Evolutionary conservation across 2,113 vertebrate species (phyloP).

Genomic region (Nycticorax nycticorax): DNA sequence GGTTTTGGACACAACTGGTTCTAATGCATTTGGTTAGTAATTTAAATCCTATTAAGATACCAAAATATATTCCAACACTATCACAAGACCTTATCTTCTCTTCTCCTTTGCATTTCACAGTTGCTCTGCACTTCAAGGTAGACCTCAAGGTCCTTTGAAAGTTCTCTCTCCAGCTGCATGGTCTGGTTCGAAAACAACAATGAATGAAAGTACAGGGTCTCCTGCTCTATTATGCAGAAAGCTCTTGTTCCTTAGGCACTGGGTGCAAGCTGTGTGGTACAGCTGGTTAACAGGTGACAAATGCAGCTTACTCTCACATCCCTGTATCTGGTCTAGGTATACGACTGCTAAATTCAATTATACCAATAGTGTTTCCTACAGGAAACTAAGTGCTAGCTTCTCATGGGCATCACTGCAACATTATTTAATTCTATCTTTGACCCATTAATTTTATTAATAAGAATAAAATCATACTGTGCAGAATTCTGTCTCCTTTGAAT

Average conservation of each 20-base stretch:
- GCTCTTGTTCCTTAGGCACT: not conserved
- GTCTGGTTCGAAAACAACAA: not conserved
- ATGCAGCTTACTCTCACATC: not conserved
- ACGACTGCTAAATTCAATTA: not conserved
- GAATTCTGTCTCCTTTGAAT: not conserved
- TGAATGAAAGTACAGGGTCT: not conserved
- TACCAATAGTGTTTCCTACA: not conserved
- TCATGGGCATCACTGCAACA: not conserved
- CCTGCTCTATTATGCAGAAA: not conserved
- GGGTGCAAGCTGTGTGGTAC: not conserved
- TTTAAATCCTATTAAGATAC: not conserved
- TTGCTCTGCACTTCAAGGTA: not conserved
- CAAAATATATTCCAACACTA: not conserved
- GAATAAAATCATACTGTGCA: not conserved
- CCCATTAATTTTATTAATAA: not conserved
- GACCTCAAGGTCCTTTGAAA: not conserved
- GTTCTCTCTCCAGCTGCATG: not conserved
- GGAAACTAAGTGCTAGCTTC: not conserved
- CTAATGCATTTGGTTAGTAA: not conserved
- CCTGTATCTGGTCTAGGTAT: not conserved
- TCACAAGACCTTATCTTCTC: not conserved
- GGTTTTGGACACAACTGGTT: not conserved
- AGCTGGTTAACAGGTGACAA: not conserved
- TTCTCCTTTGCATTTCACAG: not conserved
- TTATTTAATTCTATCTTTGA: not conserved